These are phyloP conservation scores for Camelus bactrianus DNA, from an alignment of 2,113 vertebrate genomes.

Conservation along the genomic window DNA sequence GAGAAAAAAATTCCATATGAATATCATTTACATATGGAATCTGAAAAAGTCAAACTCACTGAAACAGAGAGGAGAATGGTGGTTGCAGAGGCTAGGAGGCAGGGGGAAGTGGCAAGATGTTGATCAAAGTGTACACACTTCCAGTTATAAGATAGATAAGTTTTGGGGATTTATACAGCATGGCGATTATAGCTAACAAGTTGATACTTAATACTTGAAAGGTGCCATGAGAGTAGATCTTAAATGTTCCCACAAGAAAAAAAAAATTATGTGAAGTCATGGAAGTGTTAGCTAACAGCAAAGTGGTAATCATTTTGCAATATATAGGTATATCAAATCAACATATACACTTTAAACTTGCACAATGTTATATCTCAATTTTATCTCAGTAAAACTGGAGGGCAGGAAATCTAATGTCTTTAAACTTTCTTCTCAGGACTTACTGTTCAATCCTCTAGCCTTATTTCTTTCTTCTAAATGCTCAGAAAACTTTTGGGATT, in stretches of 20 bases:
- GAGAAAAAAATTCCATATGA: background rate
- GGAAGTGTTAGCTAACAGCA: too few relatives aligned
- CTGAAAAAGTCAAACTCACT: background rate
- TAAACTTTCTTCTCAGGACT: background rate
- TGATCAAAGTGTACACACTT: background rate
- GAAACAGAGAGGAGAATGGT: background rate
- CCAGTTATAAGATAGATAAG: background rate
- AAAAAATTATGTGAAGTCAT: background rate
- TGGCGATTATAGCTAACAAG: background rate
- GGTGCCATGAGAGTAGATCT: background rate
- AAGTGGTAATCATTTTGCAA: background rate
- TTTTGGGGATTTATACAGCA: background rate
- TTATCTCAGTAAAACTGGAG: too few relatives aligned
- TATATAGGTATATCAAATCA: too few relatives aligned
- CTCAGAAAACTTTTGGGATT: background rate
- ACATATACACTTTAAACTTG: background rate
- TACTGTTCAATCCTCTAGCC: background rate
- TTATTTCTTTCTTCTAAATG: background rate
- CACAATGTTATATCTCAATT: background rate
- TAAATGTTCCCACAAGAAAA: background rate
- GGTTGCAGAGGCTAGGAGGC: background rate
- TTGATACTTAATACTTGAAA: background rate
- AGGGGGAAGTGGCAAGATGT: rapidly evolving
- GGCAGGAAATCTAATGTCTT: background rate
- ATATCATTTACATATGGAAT: background rate